Evolutionary conservation across 2,113 vertebrate genomes (phyloP).

Genomic region (Oryzias celebensis): DNA sequence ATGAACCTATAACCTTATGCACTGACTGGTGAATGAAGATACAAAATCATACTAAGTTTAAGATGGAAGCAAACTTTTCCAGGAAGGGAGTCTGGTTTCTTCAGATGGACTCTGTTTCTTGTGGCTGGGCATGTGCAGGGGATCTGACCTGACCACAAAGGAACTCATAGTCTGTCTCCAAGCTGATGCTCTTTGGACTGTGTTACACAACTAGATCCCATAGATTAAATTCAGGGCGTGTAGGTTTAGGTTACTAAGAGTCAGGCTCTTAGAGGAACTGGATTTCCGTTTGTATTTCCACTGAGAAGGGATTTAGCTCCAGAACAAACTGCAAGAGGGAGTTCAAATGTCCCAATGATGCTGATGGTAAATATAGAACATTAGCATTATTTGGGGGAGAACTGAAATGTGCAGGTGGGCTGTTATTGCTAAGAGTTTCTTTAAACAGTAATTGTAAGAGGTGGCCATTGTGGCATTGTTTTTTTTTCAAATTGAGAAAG

Average conservation of each 20-base stretch:
- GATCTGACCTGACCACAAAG: constrained; percentile 37
- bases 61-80: background rate
- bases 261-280: background rate
- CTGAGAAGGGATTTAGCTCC: background rate
- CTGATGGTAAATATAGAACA: constrained; percentile 34
- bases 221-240: constrained; percentile 56
- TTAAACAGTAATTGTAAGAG: constrained; percentile 25
- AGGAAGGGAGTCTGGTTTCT: constrained; percentile 36
- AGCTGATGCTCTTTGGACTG: constrained; percentile 10
- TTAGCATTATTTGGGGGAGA: constrained; percentile 34
- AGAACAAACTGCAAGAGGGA: constrained; percentile 9
- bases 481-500: constrained; percentile 15
- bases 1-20: no score
- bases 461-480: constrained; percentile 26
- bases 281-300: no score
- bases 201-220: constrained; percentile 60
- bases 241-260: constrained; percentile 48
- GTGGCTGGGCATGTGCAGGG: constrained; percentile 22
- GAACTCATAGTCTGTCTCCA: constrained; percentile 42
- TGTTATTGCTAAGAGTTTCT: constrained; percentile 58
- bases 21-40: no score
- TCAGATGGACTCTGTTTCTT: constrained; percentile 1
- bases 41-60: background rate
- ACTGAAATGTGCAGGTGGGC: constrained; percentile 37
- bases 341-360: constrained; percentile 27